Percentiles rank a stretch among this genome's conserved stretches.
phyloP scores from a whole-genome alignment of 2,888 invertebrate genomes.

The Hyalella azteca region DNA sequence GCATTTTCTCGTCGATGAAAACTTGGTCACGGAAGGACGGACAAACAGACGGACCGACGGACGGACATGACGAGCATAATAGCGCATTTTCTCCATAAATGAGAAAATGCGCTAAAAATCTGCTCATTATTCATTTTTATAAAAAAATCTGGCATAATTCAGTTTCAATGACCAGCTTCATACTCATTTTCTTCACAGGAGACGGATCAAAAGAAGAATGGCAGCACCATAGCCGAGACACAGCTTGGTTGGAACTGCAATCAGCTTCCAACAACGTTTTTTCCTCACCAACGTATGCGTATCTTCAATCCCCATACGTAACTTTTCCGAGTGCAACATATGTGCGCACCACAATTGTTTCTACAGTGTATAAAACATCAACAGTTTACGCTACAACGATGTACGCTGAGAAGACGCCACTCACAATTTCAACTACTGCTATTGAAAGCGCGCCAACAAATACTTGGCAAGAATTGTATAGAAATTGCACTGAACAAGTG shows the following conservation, averaged over 20 bases:
- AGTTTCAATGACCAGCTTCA: too few species aligned
- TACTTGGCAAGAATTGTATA: background rate
- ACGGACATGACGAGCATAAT: too few species aligned
- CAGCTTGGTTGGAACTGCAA: conserved; percentile 2
- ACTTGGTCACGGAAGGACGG: too few species aligned
- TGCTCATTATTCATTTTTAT: too few species aligned
- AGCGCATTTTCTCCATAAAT: too few species aligned
- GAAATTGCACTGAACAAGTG: background rate
- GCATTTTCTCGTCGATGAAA: too few species aligned
- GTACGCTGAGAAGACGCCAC: background rate
- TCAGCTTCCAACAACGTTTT: background rate
- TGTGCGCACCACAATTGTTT: background rate
- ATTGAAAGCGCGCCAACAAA: background rate
- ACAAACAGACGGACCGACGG: too few species aligned
- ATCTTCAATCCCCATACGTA: background rate
- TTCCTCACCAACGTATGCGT: background rate
- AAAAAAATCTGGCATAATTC: too few species aligned
- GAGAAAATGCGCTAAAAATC: too few species aligned
- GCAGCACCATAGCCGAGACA: conserved; percentile 28
- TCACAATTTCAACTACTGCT: background rate
- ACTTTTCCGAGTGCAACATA: background rate
- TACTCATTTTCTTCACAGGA: background rate
- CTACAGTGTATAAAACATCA: conserved; percentile 2
- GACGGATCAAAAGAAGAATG: conserved; percentile 1
- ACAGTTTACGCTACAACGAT: conserved; percentile 1